Conservation (phyloP, 2,888 invertebrate species). For the Lithodes maja region DNA sequence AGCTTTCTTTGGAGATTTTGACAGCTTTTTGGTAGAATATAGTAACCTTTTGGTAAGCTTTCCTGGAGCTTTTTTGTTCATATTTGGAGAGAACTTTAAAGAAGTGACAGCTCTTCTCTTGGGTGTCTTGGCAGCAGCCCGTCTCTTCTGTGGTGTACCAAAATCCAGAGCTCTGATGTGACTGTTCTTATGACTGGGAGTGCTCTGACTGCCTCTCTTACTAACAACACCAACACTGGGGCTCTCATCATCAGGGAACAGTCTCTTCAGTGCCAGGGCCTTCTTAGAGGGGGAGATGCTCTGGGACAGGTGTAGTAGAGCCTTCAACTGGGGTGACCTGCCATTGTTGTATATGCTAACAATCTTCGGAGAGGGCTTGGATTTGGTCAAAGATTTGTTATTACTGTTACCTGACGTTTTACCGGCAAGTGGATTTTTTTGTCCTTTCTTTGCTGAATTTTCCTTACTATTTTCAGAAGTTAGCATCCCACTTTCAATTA, state of each 20-base stretch:
- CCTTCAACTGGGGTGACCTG: conserved; percentile 48
- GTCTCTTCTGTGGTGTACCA: conserved; percentile 51
- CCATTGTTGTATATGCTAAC: not conserved
- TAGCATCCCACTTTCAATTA: too few species aligned
- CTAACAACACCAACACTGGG: conserved; percentile 7
- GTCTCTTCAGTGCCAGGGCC: conserved; percentile 3
- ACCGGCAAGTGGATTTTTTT: too few species aligned
- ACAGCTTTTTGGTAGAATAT: not conserved
- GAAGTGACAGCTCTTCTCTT: conserved; percentile 33
- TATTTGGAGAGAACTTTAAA: conserved; percentile 52
- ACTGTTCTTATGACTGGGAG: conserved; percentile 52
- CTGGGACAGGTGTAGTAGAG: conserved; percentile 40
- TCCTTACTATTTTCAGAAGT: too few species aligned
- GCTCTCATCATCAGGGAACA: conserved; percentile 15
- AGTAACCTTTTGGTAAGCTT: not conserved
- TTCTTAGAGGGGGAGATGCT: conserved; percentile 42
- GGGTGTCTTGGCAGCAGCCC: not conserved
- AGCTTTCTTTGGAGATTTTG: too few species aligned
- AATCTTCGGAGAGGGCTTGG: not conserved
- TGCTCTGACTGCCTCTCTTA: conserved; percentile 54
- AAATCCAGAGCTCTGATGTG: conserved; percentile 58
- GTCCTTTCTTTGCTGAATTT: too few species aligned
- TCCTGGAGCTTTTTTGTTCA: not conserved
- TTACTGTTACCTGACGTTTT: too few species aligned
- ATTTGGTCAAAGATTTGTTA: too few species aligned